Conservation (phyloP, 2,113 vertebrate genomes). For the Python bivittatus region DNA sequence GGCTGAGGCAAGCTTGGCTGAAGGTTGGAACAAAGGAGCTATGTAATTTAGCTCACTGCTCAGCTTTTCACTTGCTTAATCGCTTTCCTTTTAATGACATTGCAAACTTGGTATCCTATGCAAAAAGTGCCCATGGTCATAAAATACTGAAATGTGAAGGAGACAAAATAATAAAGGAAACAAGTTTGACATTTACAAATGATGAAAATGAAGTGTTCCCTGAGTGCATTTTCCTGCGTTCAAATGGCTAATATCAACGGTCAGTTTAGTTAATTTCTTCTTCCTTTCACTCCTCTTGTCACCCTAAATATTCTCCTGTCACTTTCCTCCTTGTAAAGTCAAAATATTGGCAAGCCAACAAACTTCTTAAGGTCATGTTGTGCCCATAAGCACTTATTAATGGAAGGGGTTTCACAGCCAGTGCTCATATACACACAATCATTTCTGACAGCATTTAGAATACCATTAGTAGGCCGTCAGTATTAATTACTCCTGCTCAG, state of each 20-base stretch:
- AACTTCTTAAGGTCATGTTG: conserved; percentile 26
- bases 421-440: conserved; percentile 16
- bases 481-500: conserved; percentile 31
- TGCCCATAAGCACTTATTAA: conserved; percentile 31
- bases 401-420: conserved; percentile 27
- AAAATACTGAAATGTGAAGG: background rate
- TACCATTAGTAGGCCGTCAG: conserved; percentile 13
- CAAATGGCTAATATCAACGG: background rate
- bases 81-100: background rate
- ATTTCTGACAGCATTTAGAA: conserved; percentile 24
- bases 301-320: conserved; percentile 21
- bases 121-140: background rate
- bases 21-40: background rate
- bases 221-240: background rate
- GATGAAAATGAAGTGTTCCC: background rate
- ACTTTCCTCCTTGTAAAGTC: conserved; percentile 19
- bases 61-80: background rate
- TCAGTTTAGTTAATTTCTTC: conserved; percentile 1
- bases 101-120: background rate
- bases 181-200: background rate
- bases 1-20: background rate
- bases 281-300: background rate
- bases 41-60: background rate
- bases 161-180: background rate
- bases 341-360: conserved; percentile 27